Evolutionary conservation across 2,888 invertebrate species (phyloP).

Genomic region (Tetragonula carbonaria): DNA sequence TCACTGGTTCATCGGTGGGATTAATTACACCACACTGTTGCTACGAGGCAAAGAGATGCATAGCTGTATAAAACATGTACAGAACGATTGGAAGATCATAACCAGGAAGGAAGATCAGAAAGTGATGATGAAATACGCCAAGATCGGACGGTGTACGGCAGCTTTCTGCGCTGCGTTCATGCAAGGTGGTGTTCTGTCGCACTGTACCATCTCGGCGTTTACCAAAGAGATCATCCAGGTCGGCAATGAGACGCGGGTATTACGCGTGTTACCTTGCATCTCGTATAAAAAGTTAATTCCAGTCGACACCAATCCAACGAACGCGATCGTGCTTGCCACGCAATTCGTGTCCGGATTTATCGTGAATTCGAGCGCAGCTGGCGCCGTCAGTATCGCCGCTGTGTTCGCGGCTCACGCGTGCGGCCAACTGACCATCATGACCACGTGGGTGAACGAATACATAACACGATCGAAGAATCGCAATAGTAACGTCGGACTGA

Average conservation of each 20-base stretch:
- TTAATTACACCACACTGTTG: conserved; percentile 70
- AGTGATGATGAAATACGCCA: conserved; percentile 69
- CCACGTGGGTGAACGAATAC: conserved; percentile 50
- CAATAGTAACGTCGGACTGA: background rate
- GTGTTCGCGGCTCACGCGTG: conserved; percentile 69
- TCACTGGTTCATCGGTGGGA: conserved; percentile 68
- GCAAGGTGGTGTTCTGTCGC: conserved; percentile 55
- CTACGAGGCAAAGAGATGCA: conserved; percentile 60
- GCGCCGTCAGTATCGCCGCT: conserved; percentile 60
- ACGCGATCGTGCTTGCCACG: conserved; percentile 63
- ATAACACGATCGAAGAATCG: conserved; percentile 24
- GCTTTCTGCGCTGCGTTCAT: conserved; percentile 54
- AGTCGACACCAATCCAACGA: conserved; percentile 52
- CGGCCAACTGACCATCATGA: conserved; percentile 68
- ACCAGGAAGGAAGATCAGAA: conserved; percentile 47
- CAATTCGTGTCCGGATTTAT: conserved; percentile 61
- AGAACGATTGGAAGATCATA: conserved; percentile 67
- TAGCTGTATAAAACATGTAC: conserved; percentile 66
- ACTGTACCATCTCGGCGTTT: conserved; percentile 23
- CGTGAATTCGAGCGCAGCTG: conserved; percentile 54
- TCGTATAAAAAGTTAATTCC: conserved; percentile 58
- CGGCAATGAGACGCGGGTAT: conserved; percentile 56
- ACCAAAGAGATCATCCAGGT: background rate
- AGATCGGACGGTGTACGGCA: conserved; percentile 62
- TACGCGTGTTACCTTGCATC: conserved; percentile 56